A percentile compares a stretch with the other conserved stretches of the same genome.
These are phyloP conservation scores for Meleagris gallopavo DNA, from an alignment of 2,113 vertebrate genomes.

Conservation along the genomic window DNA sequence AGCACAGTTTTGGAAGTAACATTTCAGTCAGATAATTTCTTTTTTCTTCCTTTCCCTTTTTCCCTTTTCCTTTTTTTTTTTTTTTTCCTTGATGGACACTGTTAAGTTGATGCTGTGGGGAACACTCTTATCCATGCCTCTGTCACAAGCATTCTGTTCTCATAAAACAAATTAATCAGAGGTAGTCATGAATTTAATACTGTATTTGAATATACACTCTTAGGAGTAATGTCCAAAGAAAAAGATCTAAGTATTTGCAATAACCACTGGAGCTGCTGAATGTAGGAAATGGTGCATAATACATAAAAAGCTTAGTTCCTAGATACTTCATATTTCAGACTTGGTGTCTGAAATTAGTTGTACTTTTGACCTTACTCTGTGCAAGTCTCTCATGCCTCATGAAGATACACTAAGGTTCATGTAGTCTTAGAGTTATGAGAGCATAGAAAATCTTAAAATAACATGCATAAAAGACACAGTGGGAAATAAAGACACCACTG, in stretches of 20 bases:
- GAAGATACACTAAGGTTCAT: neutral
- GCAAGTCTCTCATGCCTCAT: neutral
- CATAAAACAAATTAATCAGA: neutral
- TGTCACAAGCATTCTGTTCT: neutral
- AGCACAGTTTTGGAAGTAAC: neutral
- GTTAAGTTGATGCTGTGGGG: neutral
- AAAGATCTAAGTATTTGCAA: neutral
- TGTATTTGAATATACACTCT: neutral
- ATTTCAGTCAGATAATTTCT: neutral
- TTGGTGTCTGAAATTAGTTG: neutral
- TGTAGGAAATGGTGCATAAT: neutral
- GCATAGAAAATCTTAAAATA: neutral
- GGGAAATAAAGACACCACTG: neutral
- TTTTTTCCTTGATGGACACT: neutral
- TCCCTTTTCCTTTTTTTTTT: rapidly evolving
- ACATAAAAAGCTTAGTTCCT: neutral
- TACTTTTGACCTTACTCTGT: neutral
- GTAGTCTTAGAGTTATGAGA: neutral
- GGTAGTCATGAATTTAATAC: rapidly evolving
- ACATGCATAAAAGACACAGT: constrained; percentile 19
- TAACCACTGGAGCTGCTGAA: neutral
- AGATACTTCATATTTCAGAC: neutral
- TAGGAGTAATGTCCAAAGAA: neutral
- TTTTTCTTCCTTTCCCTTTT: neutral
- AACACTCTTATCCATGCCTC: neutral